These are phyloP conservation scores for Palythoa grandiflora DNA, from an alignment of 92 coral and sea anemone genomes.

Conservation along the genomic window DNA sequence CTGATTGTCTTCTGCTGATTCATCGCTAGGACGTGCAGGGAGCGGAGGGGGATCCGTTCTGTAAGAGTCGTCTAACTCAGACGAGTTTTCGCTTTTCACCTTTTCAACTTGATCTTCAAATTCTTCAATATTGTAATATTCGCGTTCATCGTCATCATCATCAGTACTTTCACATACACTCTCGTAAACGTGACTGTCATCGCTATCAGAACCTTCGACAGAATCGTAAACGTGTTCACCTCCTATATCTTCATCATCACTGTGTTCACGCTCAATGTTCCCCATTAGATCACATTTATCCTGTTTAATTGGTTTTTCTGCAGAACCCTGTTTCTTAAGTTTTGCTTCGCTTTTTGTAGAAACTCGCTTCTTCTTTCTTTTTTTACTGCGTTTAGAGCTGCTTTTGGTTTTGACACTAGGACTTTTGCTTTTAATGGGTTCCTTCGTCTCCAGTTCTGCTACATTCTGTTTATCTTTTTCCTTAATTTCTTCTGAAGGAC, in stretches of 20 bases:
- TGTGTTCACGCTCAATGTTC: not conserved
- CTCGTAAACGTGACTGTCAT: conserved; percentile 27
- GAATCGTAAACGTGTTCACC: conserved; percentile 39
- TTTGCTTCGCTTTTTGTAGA: not conserved
- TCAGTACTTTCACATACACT: conserved; percentile 44
- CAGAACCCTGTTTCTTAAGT: conserved; percentile 19
- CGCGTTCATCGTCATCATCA: conserved; percentile 15
- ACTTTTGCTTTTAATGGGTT: not conserved
- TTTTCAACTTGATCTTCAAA: conserved; percentile 1
- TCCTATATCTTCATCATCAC: conserved; percentile 31
- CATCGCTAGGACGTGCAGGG: conserved; percentile 33
- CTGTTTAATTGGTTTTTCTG: not conserved
- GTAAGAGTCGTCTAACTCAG: not conserved
- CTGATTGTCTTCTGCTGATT: not conserved
- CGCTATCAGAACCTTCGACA: conserved; percentile 27
- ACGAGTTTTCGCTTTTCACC: not conserved
- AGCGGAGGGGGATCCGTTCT: conserved; percentile 25
- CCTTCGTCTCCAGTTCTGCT: not conserved
- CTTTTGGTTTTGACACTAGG: not conserved
- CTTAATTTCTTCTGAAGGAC: not conserved
- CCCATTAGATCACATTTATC: not conserved
- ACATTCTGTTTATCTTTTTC: not conserved
- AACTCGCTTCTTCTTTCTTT: not conserved
- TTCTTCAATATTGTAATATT: conserved; percentile 31
- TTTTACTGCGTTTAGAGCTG: not conserved